phyloP scores from a whole-genome alignment of 2,113 vertebrate species.

The Gulo gulo region DNA sequence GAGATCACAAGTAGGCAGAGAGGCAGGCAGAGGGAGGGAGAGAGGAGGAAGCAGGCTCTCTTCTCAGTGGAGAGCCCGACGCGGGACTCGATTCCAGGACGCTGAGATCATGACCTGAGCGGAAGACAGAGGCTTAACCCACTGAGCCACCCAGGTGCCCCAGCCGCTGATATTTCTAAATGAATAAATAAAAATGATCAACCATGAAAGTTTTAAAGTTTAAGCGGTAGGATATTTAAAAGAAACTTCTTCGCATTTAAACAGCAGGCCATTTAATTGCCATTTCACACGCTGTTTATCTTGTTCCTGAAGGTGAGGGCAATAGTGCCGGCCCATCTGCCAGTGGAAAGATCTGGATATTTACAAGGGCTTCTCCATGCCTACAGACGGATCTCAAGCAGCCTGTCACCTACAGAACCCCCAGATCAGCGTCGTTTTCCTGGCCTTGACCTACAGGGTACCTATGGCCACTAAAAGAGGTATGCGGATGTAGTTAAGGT shows the following conservation, averaged over 20 bases:
- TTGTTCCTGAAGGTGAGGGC: not conserved
- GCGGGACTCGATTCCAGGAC: too few species aligned
- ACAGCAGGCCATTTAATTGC: not conserved
- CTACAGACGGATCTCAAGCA: not conserved
- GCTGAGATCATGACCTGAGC: too few species aligned
- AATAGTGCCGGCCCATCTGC: not conserved
- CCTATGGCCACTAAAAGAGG: not conserved
- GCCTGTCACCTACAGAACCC: not conserved
- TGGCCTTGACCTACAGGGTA: not conserved
- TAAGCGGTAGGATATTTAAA: not conserved
- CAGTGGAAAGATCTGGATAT: not conserved
- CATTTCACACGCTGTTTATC: not conserved
- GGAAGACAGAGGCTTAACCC: too few species aligned
- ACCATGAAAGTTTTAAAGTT: not conserved
- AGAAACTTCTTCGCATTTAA: not conserved
- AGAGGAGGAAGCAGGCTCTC: too few species aligned
- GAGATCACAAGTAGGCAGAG: too few species aligned
- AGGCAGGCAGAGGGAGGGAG: too few species aligned
- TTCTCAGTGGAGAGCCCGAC: too few species aligned
- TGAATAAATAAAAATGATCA: not conserved
- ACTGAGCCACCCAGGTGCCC: too few species aligned
- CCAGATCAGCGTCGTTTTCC: not conserved
- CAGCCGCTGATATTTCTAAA: slow-evolving; percentile 17
- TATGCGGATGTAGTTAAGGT: not conserved
- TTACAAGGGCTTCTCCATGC: not conserved